phyloP scores from a whole-genome alignment of 2,797 vertebrate genomes.

The Sebastes cheni region DNA sequence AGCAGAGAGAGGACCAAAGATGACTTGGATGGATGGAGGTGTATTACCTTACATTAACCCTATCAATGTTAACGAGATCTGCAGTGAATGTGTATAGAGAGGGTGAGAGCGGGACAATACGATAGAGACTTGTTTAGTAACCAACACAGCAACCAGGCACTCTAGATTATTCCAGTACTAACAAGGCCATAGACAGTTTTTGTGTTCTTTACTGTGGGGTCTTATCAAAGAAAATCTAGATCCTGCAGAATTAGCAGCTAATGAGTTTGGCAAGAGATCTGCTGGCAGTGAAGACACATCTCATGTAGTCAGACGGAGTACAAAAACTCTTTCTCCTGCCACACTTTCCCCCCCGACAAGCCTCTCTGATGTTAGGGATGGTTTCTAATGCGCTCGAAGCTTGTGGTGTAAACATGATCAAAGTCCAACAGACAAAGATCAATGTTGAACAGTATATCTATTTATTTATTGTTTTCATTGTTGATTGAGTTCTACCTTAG shows the following conservation, averaged over 20 bases:
- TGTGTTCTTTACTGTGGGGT: constrained; percentile 13
- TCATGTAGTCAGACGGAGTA: constrained; percentile 34
- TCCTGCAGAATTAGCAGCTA: constrained; percentile 50
- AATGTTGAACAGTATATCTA: background rate
- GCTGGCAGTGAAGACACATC: constrained; percentile 34
- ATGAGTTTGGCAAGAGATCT: constrained; percentile 54
- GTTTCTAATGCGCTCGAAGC: background rate
- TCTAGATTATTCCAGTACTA: constrained; percentile 13
- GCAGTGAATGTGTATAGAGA: constrained; percentile 33
- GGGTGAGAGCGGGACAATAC: constrained; percentile 21
- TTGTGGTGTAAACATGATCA: background rate
- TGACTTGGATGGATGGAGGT: constrained; percentile 61
- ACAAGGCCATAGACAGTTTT: background rate
- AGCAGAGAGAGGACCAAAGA: constrained; percentile 67
- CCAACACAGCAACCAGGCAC: constrained; percentile 13
- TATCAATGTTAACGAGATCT: constrained; percentile 46
- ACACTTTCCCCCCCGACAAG: constrained; percentile 8
- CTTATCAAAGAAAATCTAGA: constrained; percentile 60
- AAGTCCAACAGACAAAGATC: background rate
- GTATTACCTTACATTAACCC: constrained; percentile 74
- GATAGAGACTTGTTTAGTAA: constrained; percentile 18
- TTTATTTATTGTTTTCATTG: background rate
- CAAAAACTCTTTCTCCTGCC: constrained; percentile 27
- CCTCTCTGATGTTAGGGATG: background rate
- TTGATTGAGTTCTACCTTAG: background rate